phyloP scores from a whole-genome alignment of 1,140 invertebrate species.

The Dreissena rostriformis region DNA sequence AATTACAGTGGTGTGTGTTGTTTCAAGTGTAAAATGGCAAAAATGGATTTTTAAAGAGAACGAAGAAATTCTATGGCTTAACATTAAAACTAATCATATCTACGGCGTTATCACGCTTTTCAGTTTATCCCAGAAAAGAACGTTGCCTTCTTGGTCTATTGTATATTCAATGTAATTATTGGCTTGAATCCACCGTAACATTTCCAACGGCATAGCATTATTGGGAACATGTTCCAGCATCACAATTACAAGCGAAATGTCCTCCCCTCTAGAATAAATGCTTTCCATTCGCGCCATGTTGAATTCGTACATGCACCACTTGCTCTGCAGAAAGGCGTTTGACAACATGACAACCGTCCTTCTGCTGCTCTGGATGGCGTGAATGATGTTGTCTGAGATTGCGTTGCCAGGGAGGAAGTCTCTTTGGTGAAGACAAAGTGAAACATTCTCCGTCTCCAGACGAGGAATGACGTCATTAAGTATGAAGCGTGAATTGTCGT shows the following conservation, averaged over 20 bases:
- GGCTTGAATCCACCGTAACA: conserved; percentile 20
- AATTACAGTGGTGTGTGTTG: too few relatives aligned
- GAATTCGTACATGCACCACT: conserved; percentile 84
- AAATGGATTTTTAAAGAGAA: too few relatives aligned
- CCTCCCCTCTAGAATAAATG: conserved; percentile 15
- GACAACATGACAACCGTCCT: conserved; percentile 86
- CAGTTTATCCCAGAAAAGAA: conserved; percentile 12
- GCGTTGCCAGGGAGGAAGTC: conserved; percentile 69
- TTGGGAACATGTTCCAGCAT: conserved; percentile 33
- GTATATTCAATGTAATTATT: conserved; percentile 30
- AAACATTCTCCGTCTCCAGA: conserved; percentile 48
- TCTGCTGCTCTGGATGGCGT: conserved; percentile 84
- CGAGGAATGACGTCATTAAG: conserved; percentile 37
- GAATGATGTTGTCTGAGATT: conserved; percentile 85
- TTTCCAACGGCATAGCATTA: conserved; percentile 34
- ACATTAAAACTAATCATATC: too few relatives aligned
- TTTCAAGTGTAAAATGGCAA: too few relatives aligned
- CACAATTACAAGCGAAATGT: conserved; percentile 37
- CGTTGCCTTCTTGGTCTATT: background rate
- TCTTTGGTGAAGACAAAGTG: conserved; percentile 63
- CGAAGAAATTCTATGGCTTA: too few relatives aligned
- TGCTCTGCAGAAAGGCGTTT: conserved; percentile 84
- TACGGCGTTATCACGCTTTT: background rate
- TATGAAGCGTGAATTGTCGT: conserved; percentile 56
- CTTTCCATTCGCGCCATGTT: conserved; percentile 49